Base-by-base conservation (phyloP, 2,113 vertebrate genomes). In the Phylloscopus trochiloides region DNA sequence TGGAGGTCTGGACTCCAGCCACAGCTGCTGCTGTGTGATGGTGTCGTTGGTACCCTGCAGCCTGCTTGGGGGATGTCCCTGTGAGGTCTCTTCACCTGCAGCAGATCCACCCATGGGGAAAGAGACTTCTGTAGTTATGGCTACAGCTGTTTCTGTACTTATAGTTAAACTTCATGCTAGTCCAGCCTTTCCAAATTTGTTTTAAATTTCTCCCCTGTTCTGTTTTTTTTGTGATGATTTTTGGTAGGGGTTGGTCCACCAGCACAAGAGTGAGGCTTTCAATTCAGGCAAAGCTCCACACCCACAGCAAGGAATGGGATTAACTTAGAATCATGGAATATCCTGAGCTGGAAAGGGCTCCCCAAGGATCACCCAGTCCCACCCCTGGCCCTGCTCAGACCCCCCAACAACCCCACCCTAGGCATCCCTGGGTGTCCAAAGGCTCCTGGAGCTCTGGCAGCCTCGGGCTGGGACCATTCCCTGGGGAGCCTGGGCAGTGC, bases 31-130 rank as follows among this genome's bases (percentile, higher is more conserved):
- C 34, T 55, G 14, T 38, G 40, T 22, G 42, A 13, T 8, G 21
- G 40, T 31, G 14, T 26, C 2, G 0, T 8, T 14, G 51, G 34
- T 42, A 7, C 20, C 7, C 3, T 31, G 52, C 52, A 50, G 5
- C 21, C 17, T 36, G 9, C 50, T 21, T 3, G 1, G 29, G 17
- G 7, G 7, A 21, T 59, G 17, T 5, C 17, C 34, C 18, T 3
- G 3, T 0, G 31, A 67, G 20, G 7, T 25, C 34, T 75, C 20
- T 61, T 26, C 83, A 72, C 26, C 16, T 62, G 40, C 16, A 75
- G 47, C 21, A 59, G 18, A 51, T 31, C 36, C 38, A 47, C 12
- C 43, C 38, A 3, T 6, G 2, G 29, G 29, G 61, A 50, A 45
- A 32, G 57, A 50, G 47, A 40, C 17, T 19, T 24, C 74, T 31